These are phyloP conservation scores for Musca vetustissima DNA, from an alignment of 1,140 invertebrate genomes.

Conservation along the genomic window DNA sequence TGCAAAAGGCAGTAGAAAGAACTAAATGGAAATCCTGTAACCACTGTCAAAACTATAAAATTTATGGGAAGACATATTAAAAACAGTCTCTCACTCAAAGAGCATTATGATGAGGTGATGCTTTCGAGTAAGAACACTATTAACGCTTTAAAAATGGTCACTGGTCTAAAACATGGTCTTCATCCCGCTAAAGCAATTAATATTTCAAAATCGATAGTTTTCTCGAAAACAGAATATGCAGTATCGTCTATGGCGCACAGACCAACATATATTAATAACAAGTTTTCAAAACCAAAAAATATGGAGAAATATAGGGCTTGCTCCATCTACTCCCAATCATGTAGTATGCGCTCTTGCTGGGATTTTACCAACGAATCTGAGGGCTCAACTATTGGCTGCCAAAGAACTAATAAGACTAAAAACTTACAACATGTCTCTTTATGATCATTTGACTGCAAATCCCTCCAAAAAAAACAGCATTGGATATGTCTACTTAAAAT, in stretches of 20 bases:
- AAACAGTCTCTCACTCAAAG: background rate
- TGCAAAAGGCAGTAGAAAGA: background rate
- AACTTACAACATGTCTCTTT: background rate
- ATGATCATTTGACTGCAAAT: background rate
- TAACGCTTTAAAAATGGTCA: background rate
- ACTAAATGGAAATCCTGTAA: background rate
- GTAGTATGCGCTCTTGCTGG: background rate
- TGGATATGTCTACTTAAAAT: background rate
- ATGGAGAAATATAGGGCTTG: no score
- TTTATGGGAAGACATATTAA: conserved; percentile 4
- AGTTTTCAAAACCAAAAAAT: no score
- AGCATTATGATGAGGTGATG: background rate
- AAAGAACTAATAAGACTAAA: background rate
- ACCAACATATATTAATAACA: background rate
- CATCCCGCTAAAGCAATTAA: background rate
- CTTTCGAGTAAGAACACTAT: background rate
- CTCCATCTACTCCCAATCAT: background rate
- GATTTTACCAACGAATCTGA: background rate
- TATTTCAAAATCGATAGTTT: background rate
- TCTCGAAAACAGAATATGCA: background rate
- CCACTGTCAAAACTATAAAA: background rate
- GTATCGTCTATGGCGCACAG: background rate
- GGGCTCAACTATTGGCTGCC: background rate
- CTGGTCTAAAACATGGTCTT: background rate
- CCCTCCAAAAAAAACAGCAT: background rate